Conservation (phyloP, 2,797 vertebrate species). For the Cuculus canorus region DNA sequence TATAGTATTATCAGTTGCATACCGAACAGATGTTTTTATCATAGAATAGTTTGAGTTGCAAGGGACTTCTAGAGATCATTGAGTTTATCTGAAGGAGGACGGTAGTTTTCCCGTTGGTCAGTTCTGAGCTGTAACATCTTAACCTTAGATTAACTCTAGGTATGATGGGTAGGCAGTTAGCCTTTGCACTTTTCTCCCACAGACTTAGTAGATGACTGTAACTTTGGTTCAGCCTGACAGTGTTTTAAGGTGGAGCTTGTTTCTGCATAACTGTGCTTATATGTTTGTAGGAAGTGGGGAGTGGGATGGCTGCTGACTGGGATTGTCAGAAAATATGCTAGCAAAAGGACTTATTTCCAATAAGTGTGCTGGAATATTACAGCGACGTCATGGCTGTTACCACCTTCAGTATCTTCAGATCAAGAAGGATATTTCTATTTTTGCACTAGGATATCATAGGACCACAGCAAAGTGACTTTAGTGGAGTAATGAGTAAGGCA, state of each 20-base stretch:
- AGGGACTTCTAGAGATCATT: not conserved
- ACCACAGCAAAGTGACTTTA: not conserved
- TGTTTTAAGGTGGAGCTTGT: not conserved
- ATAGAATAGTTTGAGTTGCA: not conserved
- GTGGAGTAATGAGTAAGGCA: not conserved
- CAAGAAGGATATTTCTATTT: not conserved
- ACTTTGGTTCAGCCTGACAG: not conserved
- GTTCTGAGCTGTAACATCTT: not conserved
- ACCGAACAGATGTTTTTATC: not conserved
- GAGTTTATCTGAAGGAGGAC: not conserved
- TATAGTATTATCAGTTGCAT: not conserved
- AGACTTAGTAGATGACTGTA: rapidly evolving
- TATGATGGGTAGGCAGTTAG: not conserved
- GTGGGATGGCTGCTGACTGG: not conserved
- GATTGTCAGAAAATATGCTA: not conserved
- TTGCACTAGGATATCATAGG: not conserved
- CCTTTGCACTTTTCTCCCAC: not conserved
- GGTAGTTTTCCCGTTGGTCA: not conserved
- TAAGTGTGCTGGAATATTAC: not conserved
- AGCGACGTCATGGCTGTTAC: not conserved
- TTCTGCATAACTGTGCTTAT: not conserved
- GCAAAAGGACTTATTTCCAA: not conserved
- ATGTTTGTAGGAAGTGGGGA: not conserved
- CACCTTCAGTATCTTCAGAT: not conserved
- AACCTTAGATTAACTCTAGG: not conserved